A percentile compares a stretch with the other conserved stretches of the same genome.
phyloP scores from a whole-genome alignment of 2,113 vertebrate species.

The Triplophysa siluroides region DNA sequence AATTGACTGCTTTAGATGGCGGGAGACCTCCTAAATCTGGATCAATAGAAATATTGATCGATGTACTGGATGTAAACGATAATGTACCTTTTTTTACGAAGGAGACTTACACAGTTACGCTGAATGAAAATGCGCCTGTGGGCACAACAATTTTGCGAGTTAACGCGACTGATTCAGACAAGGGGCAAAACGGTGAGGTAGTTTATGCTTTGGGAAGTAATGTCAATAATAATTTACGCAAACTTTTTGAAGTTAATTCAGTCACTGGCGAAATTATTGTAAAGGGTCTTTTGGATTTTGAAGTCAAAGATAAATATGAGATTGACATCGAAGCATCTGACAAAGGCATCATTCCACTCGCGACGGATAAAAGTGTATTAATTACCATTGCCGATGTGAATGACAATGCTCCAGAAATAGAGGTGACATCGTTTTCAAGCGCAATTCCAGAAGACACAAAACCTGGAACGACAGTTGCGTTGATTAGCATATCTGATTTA shows the following conservation, averaged over 20 bases:
- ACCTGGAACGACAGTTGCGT: slow-evolving; percentile 57
- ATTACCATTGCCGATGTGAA: slow-evolving; percentile 64
- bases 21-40: slow-evolving; percentile 56
- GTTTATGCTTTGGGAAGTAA: slow-evolving; percentile 57
- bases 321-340: slow-evolving; percentile 64
- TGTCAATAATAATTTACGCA: slow-evolving; percentile 35
- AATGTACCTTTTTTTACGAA: slow-evolving; percentile 59
- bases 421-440: slow-evolving; percentile 81
- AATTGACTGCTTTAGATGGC: slow-evolving; percentile 60
- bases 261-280: slow-evolving; percentile 59
- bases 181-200: slow-evolving; percentile 60
- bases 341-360: slow-evolving; percentile 48
- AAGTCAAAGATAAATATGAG: slow-evolving; percentile 52
- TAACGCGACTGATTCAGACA: slow-evolving; percentile 61
- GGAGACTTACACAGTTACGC: slow-evolving; percentile 34
- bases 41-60: slow-evolving; percentile 46
- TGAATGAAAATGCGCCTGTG: slow-evolving; percentile 53
- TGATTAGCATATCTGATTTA: slow-evolving; percentile 56
- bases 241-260: slow-evolving; percentile 54
- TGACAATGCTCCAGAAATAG: slow-evolving; percentile 80
- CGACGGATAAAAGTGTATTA: slow-evolving; percentile 54
- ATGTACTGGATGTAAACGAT: slow-evolving; percentile 63
- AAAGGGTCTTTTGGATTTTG: slow-evolving; percentile 57
- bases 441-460: slow-evolving; percentile 65
- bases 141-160: slow-evolving; percentile 56